These are phyloP conservation scores for Osmoderma eremita DNA, from an alignment of 2,888 invertebrate species.

Conservation along the genomic window DNA sequence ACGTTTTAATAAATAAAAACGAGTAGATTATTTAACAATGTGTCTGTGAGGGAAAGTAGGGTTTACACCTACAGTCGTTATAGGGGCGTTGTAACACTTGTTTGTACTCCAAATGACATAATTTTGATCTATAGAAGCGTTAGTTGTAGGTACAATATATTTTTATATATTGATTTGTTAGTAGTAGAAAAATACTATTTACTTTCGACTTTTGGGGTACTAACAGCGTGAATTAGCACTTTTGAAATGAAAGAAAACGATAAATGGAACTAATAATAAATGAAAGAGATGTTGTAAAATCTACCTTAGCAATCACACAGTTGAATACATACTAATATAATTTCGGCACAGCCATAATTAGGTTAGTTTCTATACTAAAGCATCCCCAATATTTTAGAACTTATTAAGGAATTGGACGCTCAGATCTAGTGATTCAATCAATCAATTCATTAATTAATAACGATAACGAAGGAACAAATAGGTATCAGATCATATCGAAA, in stretches of 20 bases:
- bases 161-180: constrained; percentile 23
- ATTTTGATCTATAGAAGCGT: constrained; percentile 28
- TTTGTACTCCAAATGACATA: constrained; percentile 26
- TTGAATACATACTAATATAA: constrained; percentile 46
- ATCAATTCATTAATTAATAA: constrained; percentile 39
- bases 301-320: constrained; percentile 43
- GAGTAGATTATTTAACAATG: not conserved
- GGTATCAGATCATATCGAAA: constrained; percentile 38
- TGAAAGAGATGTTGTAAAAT: constrained; percentile 39
- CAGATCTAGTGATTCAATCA: constrained; percentile 44
- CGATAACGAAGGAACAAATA: constrained; percentile 38
- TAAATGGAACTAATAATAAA: constrained; percentile 33
- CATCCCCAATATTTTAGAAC: constrained; percentile 44
- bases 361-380: constrained; percentile 53
- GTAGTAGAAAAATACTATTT: constrained; percentile 36
- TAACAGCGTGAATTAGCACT: not conserved
- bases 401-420: constrained; percentile 43
- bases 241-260: constrained; percentile 33
- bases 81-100: constrained; percentile 22
- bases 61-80: not conserved
- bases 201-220: constrained; percentile 19
- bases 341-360: constrained; percentile 54
- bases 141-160: constrained; percentile 26
- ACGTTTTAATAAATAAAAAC: not conserved
- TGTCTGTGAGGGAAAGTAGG: not conserved